A percentile compares a stretch with the other conserved stretches of the same genome.
Evolutionary conservation across 1,140 invertebrate genomes (phyloP).

Genomic region (Lasioglossum baleicum): DNA sequence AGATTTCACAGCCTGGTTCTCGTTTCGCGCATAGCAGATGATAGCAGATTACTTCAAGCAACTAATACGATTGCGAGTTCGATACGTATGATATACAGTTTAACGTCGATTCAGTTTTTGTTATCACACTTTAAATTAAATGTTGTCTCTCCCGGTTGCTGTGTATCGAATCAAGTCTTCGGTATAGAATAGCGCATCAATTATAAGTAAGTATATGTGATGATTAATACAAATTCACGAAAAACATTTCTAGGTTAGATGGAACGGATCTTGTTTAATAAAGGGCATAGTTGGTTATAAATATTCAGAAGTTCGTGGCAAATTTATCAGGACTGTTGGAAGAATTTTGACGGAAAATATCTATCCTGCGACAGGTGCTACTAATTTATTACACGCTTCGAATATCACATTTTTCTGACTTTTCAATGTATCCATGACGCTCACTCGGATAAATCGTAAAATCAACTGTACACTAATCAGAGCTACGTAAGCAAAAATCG

Average conservation of each 20-base stretch:
- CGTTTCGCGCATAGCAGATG: not conserved
- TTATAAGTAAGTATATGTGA: conserved; percentile 42
- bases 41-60: conserved; percentile 7
- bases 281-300: conserved; percentile 42
- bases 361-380: conserved; percentile 9
- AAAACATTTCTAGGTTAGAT: conserved; percentile 63
- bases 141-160: not conserved
- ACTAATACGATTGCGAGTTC: conserved; percentile 17
- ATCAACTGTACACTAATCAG: conserved; percentile 36
- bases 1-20: not conserved
- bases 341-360: conserved; percentile 16
- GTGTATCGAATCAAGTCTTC: conserved; percentile 10
- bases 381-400: conserved; percentile 8
- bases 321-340: conserved; percentile 6
- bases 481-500: not conserved
- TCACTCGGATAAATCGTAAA: conserved; percentile 32
- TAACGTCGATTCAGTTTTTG: conserved; percentile 3
- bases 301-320: conserved; percentile 24
- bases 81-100: conserved; percentile 26
- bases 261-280: conserved; percentile 33
- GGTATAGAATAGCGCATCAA: conserved; percentile 23
- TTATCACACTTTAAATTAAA: conserved; percentile 2
- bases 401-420: conserved; percentile 15
- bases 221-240: conserved; percentile 33
- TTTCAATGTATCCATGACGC: conserved; percentile 7